Conservation (phyloP, 2,888 invertebrate species). For the Metalampra italica region DNA sequence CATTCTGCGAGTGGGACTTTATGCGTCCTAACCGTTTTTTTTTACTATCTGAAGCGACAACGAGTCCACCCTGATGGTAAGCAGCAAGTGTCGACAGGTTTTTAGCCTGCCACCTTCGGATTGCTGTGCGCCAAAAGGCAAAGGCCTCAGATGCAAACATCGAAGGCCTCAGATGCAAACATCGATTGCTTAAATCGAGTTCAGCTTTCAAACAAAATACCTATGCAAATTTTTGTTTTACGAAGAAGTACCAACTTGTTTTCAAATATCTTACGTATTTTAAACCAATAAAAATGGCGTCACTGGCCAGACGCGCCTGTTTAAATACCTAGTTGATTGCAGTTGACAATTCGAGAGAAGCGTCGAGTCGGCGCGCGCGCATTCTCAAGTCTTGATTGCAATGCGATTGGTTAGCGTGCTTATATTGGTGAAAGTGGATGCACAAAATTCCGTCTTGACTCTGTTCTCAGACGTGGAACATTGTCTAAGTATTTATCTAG, state of each 20-base stretch:
- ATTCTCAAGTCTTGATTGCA: constrained; percentile 39
- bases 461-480: constrained; percentile 29
- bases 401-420: constrained; percentile 59
- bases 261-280: background rate
- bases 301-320: constrained; percentile 6
- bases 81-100: no score
- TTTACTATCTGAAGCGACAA: no score
- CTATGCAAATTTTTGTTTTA: no score
- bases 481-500: constrained; percentile 39
- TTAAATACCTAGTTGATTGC: constrained; percentile 14
- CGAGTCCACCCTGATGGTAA: no score
- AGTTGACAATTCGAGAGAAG: constrained; percentile 33
- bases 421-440: constrained; percentile 68
- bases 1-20: no score
- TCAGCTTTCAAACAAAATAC: no score
- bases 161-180: no score
- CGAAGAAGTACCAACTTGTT: background rate
- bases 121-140: no score
- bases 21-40: no score
- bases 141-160: no score
- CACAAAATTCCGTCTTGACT: constrained; percentile 51
- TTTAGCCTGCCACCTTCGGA: no score
- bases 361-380: constrained; percentile 22
- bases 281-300: background rate
- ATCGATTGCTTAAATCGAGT: no score